Percentiles rank a stretch among this genome's conserved stretches.
These are phyloP conservation scores for Laothoe populi DNA, from an alignment of 2,888 invertebrate genomes.

Conservation along the genomic window DNA sequence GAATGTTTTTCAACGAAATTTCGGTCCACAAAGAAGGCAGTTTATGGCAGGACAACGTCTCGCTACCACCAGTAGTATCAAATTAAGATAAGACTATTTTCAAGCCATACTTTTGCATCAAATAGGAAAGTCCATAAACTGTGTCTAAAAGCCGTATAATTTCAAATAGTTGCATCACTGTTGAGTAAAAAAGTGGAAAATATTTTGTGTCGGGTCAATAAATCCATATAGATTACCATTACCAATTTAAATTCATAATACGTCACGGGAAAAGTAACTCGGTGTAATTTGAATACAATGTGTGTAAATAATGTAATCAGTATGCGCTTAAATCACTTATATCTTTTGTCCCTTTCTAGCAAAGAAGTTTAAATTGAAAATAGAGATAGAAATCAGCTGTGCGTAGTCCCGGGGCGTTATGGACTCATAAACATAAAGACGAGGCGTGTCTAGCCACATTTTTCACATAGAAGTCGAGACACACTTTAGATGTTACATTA, in stretches of 20 bases:
- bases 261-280: conserved; percentile 2
- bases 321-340: not conserved
- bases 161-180: not conserved
- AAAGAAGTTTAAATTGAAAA: not conserved
- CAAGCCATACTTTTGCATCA: too few species aligned
- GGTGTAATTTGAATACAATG: conserved; percentile 21
- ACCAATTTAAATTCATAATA: conserved; percentile 15
- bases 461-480: not conserved
- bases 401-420: not conserved
- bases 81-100: too few species aligned
- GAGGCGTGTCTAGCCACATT: not conserved
- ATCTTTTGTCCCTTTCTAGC: too few species aligned
- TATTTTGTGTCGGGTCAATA: not conserved
- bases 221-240: not conserved
- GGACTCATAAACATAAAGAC: conserved; percentile 2
- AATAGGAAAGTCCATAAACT: too few species aligned
- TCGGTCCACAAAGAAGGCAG: too few species aligned
- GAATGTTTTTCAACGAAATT: too few species aligned
- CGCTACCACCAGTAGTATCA: too few species aligned
- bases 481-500: not conserved
- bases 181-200: not conserved
- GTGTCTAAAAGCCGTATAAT: not conserved
- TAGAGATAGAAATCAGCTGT: not conserved
- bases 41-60: too few species aligned
- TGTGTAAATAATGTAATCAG: conserved; percentile 9